phyloP scores from a whole-genome alignment of 2,113 vertebrate species.

The Prolemur simus region DNA sequence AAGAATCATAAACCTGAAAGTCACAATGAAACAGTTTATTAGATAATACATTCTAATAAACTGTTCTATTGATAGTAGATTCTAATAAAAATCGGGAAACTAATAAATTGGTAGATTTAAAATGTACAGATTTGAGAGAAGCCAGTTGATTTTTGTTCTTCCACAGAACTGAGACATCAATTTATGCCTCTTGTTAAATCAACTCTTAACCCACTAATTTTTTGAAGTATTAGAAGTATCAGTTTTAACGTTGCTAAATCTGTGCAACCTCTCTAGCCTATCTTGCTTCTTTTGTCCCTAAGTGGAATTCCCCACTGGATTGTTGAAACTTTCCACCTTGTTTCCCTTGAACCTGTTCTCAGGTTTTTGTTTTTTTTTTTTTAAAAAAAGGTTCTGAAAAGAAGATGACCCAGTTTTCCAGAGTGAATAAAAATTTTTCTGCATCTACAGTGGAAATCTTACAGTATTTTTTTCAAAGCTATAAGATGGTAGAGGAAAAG shows the following conservation, averaged over 20 bases:
- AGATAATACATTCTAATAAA: no score
- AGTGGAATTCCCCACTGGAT: background rate
- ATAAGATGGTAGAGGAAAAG: background rate
- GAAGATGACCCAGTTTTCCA: slow-evolving; percentile 32
- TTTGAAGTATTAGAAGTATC: background rate
- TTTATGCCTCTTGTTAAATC: background rate
- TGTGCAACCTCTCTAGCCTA: background rate
- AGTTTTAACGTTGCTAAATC: background rate
- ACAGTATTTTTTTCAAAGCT: background rate
- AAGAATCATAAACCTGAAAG: background rate
- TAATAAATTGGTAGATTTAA: background rate
- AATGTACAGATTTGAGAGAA: background rate
- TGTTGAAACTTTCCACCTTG: background rate
- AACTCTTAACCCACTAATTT: background rate
- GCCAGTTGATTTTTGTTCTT: background rate
- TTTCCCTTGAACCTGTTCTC: background rate
- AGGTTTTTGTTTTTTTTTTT: background rate
- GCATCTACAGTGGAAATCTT: background rate
- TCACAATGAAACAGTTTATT: background rate
- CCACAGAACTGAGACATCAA: background rate
- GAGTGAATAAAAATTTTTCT: background rate
- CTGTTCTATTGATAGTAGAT: no score
- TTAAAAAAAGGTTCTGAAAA: background rate
- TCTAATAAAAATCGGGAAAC: background rate
- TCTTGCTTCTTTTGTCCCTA: background rate